Conservation (phyloP, 2,797 vertebrate species). For the Mormyrus proboscirostris region DNA sequence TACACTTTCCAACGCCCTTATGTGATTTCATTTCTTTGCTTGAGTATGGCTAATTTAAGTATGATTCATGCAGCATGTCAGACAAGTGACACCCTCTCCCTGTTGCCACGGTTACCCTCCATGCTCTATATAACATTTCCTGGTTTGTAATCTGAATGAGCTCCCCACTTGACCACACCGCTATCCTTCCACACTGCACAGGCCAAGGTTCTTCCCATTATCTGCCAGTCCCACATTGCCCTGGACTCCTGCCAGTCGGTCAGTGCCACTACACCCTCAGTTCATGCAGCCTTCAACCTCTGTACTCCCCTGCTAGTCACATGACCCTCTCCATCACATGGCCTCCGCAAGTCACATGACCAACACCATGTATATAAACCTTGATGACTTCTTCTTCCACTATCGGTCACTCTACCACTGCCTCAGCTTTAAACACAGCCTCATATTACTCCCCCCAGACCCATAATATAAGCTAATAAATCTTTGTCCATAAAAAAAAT, state of each 20-base stretch:
- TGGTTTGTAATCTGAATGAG: slow-evolving; percentile 55
- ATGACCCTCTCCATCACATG: neutral
- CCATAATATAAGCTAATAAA: slow-evolving; percentile 49
- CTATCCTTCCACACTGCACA: slow-evolving; percentile 43
- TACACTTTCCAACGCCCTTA: slow-evolving; percentile 63
- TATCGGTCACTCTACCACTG: slow-evolving; percentile 55
- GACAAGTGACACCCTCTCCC: slow-evolving; percentile 43
- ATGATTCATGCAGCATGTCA: slow-evolving; percentile 55
- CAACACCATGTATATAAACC: neutral
- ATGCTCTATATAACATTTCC: slow-evolving; percentile 35
- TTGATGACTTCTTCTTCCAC: slow-evolving; percentile 13
- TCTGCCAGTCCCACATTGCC: slow-evolving; percentile 53
- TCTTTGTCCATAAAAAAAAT: slow-evolving; percentile 44
- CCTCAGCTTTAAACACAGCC: slow-evolving; percentile 41
- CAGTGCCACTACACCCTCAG: slow-evolving; percentile 19
- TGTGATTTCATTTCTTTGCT: slow-evolving; percentile 52
- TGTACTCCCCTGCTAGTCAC: slow-evolving; percentile 8
- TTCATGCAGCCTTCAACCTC: slow-evolving; percentile 9
- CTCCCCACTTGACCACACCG: slow-evolving; percentile 45
- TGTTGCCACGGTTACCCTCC: slow-evolving; percentile 23
- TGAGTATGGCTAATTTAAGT: slow-evolving; percentile 64
- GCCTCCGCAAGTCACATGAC: neutral
- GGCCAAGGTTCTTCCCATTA: slow-evolving; percentile 44
- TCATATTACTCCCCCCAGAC: slow-evolving; percentile 37
- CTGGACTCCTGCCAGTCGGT: slow-evolving; percentile 46